A percentile compares a stretch with the other conserved stretches of the same genome.
These are phyloP conservation scores for Mylabris sibirica DNA, from an alignment of 2,888 invertebrate species.

Conservation along the genomic window DNA sequence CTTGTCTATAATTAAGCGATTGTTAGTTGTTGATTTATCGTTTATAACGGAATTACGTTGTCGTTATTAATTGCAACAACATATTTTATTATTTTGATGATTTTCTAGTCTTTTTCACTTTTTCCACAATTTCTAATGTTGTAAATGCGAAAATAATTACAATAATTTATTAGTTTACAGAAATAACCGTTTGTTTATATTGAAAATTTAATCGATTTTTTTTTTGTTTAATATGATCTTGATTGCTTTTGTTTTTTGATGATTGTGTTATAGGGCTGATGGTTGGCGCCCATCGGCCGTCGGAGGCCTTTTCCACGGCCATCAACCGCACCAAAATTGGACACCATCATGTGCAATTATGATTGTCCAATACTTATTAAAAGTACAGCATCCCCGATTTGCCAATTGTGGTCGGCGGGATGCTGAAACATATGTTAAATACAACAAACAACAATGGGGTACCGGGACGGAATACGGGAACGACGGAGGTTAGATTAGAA, in stretches of 20 bases:
- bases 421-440: slow-evolving; percentile 77
- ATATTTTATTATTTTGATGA: neutral
- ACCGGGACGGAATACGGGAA: neutral
- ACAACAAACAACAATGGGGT: slow-evolving; percentile 42
- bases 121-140: neutral
- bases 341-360: slow-evolving; percentile 9
- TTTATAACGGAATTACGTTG: slow-evolving; percentile 2
- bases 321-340: neutral
- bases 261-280: slow-evolving; percentile 4
- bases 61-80: neutral
- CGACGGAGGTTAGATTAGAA: slow-evolving; percentile 10
- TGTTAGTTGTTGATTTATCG: neutral
- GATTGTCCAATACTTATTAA: neutral
- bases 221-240: neutral
- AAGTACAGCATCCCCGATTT: neutral
- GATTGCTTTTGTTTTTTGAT: neutral
- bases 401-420: slow-evolving; percentile 48
- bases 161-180: slow-evolving; percentile 1
- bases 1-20: slow-evolving; percentile 2
- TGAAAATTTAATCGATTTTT: neutral
- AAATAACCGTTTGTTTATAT: neutral
- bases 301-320: too few relatives aligned
- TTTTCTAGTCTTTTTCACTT: too few relatives aligned
- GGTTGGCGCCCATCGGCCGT: neutral
- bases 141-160: neutral